Percentiles rank a stretch among this genome's conserved stretches.
Conservation (phyloP, 2,797 vertebrate genomes). For the Myotis pilosus region DNA sequence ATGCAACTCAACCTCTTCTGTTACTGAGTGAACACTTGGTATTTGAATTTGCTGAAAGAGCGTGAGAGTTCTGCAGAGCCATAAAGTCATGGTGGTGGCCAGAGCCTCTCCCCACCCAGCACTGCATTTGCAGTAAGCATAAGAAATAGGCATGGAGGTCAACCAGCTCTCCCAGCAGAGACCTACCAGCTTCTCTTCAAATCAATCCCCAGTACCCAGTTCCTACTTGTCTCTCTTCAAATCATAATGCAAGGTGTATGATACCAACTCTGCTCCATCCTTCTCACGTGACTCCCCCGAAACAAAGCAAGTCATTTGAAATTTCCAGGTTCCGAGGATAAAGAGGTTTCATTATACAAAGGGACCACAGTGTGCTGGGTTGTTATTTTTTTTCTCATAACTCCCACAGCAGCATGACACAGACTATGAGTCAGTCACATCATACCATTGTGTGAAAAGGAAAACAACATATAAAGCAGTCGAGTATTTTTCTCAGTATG, state of each 20-base stretch:
- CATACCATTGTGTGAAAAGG: background rate
- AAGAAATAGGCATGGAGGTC: background rate
- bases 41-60: background rate
- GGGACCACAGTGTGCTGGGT: background rate
- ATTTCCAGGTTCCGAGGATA: constrained; percentile 16
- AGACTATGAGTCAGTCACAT: constrained; percentile 28
- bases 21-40: background rate
- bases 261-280: background rate
- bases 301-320: constrained; percentile 18
- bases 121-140: background rate
- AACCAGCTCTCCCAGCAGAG: background rate
- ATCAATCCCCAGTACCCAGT: background rate
- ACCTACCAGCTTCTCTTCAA: background rate
- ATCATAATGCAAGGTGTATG: background rate
- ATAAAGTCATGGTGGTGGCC: rapidly evolving
- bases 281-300: background rate
- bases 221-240: background rate
- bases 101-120: background rate
- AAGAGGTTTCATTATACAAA: background rate
- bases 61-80: background rate
- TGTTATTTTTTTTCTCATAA: background rate
- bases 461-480: background rate
- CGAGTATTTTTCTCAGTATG: background rate
- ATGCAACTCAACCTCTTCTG: background rate
- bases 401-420: background rate